These are phyloP conservation scores for Idaea biselata DNA, from an alignment of 2,888 invertebrate genomes.

Conservation along the genomic window DNA sequence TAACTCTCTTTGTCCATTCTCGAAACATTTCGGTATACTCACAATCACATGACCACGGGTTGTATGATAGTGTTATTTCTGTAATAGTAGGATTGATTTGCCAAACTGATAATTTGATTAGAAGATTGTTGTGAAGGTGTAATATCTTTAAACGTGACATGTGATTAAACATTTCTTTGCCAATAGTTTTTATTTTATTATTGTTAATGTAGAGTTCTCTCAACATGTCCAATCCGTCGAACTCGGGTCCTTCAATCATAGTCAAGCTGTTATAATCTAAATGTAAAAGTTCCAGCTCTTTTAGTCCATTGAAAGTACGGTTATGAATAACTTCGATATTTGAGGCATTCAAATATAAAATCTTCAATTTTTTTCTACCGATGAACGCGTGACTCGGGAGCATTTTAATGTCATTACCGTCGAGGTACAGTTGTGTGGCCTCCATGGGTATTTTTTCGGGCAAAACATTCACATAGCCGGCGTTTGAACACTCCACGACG, in stretches of 20 bases:
- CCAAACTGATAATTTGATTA: slow-evolving; percentile 87
- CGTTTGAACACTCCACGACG: slow-evolving; percentile 89
- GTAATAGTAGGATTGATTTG: slow-evolving; percentile 83
- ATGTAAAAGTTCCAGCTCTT: slow-evolving; percentile 87
- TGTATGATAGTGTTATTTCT: slow-evolving; percentile 84
- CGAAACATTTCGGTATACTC: slow-evolving; percentile 87
- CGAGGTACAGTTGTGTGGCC: slow-evolving; percentile 92
- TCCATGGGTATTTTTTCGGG: slow-evolving; percentile 94
- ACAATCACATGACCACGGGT: slow-evolving; percentile 92
- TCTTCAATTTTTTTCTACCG: slow-evolving; percentile 88
- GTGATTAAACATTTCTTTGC: slow-evolving; percentile 85
- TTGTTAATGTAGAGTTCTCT: slow-evolving; percentile 87
- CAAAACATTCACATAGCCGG: slow-evolving; percentile 84
- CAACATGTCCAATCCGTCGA: slow-evolving; percentile 87
- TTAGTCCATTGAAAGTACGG: slow-evolving; percentile 91
- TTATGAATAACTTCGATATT: slow-evolving; percentile 90
- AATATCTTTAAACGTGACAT: slow-evolving; percentile 84
- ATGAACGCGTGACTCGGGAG: slow-evolving; percentile 92
- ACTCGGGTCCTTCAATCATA: slow-evolving; percentile 88
- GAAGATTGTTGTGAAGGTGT: slow-evolving; percentile 86
- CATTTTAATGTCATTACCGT: slow-evolving; percentile 89
- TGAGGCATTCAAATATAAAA: slow-evolving; percentile 88
- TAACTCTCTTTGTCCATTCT: slow-evolving; percentile 87
- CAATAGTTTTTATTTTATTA: slow-evolving; percentile 85
- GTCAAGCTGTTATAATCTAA: slow-evolving; percentile 87